These are phyloP conservation scores for Oceanodroma tethys DNA, from an alignment of 2,113 vertebrate species.

Conservation along the genomic window DNA sequence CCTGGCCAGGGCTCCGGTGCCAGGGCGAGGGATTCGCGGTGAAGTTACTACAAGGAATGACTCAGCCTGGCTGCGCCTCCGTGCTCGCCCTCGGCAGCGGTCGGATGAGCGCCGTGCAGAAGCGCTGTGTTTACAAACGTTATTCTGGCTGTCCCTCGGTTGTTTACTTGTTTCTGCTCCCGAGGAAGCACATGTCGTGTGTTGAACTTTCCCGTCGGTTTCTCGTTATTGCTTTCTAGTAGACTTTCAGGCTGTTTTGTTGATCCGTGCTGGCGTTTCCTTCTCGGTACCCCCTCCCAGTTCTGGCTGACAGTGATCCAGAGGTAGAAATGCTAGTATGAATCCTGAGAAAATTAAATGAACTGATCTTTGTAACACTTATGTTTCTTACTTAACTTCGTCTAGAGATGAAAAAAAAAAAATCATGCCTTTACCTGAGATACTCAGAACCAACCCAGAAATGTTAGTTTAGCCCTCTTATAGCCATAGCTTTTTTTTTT, in stretches of 20 bases:
- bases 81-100: background rate
- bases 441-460: background rate
- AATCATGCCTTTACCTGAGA: no score
- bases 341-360: background rate
- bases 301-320: background rate
- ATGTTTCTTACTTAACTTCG: background rate
- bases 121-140: background rate
- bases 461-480: background rate
- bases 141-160: background rate
- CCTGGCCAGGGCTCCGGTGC: background rate
- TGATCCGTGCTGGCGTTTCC: background rate
- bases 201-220: background rate
- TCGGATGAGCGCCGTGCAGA: background rate
- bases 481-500: background rate
- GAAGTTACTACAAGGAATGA: slow-evolving; percentile 60
- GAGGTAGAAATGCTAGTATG: background rate
- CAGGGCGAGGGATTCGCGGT: background rate
- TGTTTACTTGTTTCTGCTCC: background rate
- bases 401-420: background rate
- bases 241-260: background rate
- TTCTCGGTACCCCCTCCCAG: background rate
- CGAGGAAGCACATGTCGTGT: background rate
- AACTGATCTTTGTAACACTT: background rate
- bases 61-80: slow-evolving; percentile 56
- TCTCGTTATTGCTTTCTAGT: background rate